Base-by-base conservation (phyloP, 2,797 vertebrate genomes). In the Callimico goeldii region DNA sequence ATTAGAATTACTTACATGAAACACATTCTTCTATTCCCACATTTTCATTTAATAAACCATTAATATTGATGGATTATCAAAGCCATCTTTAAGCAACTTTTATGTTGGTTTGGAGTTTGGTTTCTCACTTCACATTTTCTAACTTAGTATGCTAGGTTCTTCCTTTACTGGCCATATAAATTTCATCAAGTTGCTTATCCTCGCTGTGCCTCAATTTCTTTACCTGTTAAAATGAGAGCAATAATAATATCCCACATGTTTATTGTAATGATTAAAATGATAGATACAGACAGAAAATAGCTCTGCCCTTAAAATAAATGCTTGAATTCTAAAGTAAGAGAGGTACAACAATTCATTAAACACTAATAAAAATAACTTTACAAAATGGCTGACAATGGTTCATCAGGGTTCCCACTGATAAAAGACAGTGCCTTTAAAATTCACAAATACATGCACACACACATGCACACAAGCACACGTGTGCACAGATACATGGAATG, bases 361-460 rank as follows among this genome's bases (percentile, higher is more conserved):
- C 30, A 36, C 46, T 77, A 86, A 57, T 36, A 36, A 57, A 79
- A 90, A 39, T 12, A 64, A 24, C 26, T 87, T 91, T n/a, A 20
- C 19, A 80, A 3, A 19, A 87, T 24, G 22, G 0, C 15, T 85
- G 6, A 4, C 24, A 90, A 24, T 61, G 14, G 7, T 76, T 73
- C 11, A 15, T 57, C 9, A 79, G 9, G 2, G 0, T 58, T 4
- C 14, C 7, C 55, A 64, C 77, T 46, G 36, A 86, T 43, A 43
- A 70, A 84, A 58, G 4, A 46, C 17, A 46, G 5, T 46, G 5
- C 3, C 9, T 75, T 89, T 7, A 80, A 76, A 73, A 43, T 22
- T 17, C 6, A 75, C 28, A 4, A 9, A 39, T 43, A 14, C 19
- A 17, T 22, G 30, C 2, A 43, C 0, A 2, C 11, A 55, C 8